These are phyloP conservation scores for Sphenodon punctatus DNA, from an alignment of 2,797 vertebrate genomes.

Conservation along the genomic window DNA sequence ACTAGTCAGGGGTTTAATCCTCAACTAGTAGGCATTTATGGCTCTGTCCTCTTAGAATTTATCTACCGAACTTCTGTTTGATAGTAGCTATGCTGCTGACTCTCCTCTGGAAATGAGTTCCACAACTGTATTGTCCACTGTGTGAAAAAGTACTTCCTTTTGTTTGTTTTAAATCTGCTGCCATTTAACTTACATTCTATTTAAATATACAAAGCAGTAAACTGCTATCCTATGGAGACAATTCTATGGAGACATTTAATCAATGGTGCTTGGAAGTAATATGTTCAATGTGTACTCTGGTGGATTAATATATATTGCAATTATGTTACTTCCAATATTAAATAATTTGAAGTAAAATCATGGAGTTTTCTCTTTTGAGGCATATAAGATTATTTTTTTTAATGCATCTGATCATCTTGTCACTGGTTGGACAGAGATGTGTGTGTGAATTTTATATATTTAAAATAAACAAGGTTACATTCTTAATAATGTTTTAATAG, in stretches of 20 bases:
- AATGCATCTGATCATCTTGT: neutral
- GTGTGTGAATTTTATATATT: conserved; percentile 52
- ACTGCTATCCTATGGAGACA: conserved; percentile 33
- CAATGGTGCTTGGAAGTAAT: conserved; percentile 39
- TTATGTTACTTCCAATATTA: conserved; percentile 24
- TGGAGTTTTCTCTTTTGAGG: conserved; percentile 5
- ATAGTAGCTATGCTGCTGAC: no score
- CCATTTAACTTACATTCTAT: conserved; percentile 29
- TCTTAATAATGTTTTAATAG: conserved; percentile 64
- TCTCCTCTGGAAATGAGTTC: no score
- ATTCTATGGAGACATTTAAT: conserved; percentile 40
- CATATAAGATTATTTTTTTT: neutral
- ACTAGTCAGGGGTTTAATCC: no score
- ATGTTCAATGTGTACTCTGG: conserved; percentile 31
- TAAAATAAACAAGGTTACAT: conserved; percentile 63
- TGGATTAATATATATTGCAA: conserved; percentile 16
- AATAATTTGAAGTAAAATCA: neutral
- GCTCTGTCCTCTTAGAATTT: no score
- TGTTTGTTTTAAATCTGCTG: no score
- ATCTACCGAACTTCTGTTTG: no score
- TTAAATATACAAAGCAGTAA: conserved; percentile 56
- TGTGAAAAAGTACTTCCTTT: no score
- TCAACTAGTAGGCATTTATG: no score
- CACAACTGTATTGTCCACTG: no score
- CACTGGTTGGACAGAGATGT: conserved; percentile 15